Evolutionary conservation across 2,113 vertebrate species (phyloP), one percentile per base, ranked within the genome.

Genomic region (Semnornis frantzii): DNA sequence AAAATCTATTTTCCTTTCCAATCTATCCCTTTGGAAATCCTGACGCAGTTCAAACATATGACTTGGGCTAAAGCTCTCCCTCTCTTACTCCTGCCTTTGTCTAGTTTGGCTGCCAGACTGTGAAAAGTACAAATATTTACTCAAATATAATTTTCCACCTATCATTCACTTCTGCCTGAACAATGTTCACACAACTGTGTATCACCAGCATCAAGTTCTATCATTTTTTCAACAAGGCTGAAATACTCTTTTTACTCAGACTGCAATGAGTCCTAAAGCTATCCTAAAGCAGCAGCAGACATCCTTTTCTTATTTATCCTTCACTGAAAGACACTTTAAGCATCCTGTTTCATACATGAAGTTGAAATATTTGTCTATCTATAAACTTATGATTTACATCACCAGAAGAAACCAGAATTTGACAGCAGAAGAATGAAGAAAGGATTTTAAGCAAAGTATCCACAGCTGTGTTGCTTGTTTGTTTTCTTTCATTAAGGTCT

Each of bases 91-190:
- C 23, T 50, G 10, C 14, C 37, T 82, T 77, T 73, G 20, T 48
- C 50, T 78, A 55, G 9, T 50, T 50, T 55, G 55, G 14, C 24
- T 89, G 59, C n/a, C 68, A 87, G 62, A 65, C 37, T 44, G 50
- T 66, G 71, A 46, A 82, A 80, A 82, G 39, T 19, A 55, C 57
- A 87, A 80, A 87, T 92, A 75, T 89, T 95, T 91, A 42, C 31
- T 73, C 64, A 87, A 64, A 27, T 85, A 92, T 83, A 6, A 0
- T 90, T 91, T 92, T 89, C 76, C 7, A 2, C 21, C 28, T 10
- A 91, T 10, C 33, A 37, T 63, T 65, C 48, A 13, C 28, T 72
- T 84, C 59, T 89, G 34, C 17, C 76, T 60, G 42, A 74, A 19
- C 72, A 81, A 46, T 3, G 2, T 71, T 70, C 66, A 80, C 28